These are phyloP conservation scores for Cataglyphis albicans DNA, from an alignment of 2,888 invertebrate genomes.

Conservation along the genomic window DNA sequence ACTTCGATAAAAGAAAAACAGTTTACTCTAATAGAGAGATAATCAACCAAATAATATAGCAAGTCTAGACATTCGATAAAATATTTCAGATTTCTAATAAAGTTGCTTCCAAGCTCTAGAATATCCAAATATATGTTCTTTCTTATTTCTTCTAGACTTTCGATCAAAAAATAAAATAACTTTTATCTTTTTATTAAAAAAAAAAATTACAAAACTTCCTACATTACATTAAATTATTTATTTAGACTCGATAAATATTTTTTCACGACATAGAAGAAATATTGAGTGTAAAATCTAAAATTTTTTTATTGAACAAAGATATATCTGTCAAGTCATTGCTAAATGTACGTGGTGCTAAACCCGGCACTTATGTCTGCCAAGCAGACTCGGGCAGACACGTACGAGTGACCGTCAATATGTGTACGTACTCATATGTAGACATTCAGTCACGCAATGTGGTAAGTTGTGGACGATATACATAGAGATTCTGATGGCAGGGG, in stretches of 20 bases:
- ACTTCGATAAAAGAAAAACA: neutral
- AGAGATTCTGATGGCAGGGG: constrained; percentile 81
- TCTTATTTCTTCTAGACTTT: neutral
- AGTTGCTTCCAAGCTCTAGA: neutral
- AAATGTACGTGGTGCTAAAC: constrained; percentile 23
- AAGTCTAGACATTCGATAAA: neutral
- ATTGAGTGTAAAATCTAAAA: neutral
- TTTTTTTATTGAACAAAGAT: neutral
- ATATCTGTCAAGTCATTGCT: neutral
- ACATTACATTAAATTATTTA: neutral
- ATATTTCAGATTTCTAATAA: neutral
- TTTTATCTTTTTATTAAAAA: neutral
- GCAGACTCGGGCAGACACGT: constrained; percentile 9
- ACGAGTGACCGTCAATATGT: neutral
- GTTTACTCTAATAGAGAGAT: neutral
- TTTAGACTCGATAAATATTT: neutral
- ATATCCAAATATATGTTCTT: neutral
- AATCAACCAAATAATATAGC: neutral
- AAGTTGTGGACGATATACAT: constrained; percentile 75
- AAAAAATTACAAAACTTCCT: neutral
- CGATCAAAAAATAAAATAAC: neutral
- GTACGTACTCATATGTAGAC: constrained; percentile 18
- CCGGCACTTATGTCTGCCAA: constrained; percentile 23
- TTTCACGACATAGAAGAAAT: neutral
- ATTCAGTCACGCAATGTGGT: constrained; percentile 65